These are phyloP conservation scores for Sander lucioperca DNA, from an alignment of 2,113 vertebrate genomes.

Conservation along the genomic window DNA sequence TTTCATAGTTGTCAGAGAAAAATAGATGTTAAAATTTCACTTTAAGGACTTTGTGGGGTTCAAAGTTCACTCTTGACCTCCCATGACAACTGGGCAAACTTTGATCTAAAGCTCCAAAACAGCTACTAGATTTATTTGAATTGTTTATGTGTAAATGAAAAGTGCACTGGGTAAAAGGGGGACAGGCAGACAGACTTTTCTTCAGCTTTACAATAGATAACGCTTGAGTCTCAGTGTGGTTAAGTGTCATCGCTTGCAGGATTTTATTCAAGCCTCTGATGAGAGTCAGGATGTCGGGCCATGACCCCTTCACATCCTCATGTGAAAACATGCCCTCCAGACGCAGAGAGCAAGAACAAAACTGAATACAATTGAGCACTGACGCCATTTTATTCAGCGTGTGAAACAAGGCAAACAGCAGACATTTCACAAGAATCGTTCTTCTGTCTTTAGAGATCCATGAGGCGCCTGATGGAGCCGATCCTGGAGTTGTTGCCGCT, in stretches of 20 bases:
- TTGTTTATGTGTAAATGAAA: neutral
- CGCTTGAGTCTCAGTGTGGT: constrained; percentile 39
- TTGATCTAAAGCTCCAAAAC: neutral
- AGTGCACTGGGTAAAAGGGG: too few relatives aligned
- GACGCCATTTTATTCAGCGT: constrained; percentile 79
- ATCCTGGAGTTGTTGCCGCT: constrained; percentile 66
- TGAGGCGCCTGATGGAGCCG: constrained; percentile 72
- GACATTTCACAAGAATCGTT: constrained; percentile 75
- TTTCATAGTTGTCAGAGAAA: neutral
- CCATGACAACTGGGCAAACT: neutral
- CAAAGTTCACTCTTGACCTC: neutral
- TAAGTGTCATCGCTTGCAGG: constrained; percentile 44
- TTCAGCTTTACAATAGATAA: constrained; percentile 48
- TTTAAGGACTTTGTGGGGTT: neutral
- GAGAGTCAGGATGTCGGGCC: constrained; percentile 54
- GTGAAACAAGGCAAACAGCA: constrained; percentile 81
- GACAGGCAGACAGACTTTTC: neutral
- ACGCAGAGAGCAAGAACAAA: constrained; percentile 78
- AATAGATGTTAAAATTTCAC: neutral
- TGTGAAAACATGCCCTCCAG: constrained; percentile 51
- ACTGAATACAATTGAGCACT: constrained; percentile 65
- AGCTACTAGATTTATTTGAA: neutral
- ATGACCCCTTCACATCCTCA: constrained; percentile 25
- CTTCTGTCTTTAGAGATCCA: constrained; percentile 75
- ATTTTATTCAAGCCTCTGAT: constrained; percentile 76